These are phyloP conservation scores for Nomada goodeniana DNA, from an alignment of 2,888 invertebrate genomes.

Conservation along the genomic window DNA sequence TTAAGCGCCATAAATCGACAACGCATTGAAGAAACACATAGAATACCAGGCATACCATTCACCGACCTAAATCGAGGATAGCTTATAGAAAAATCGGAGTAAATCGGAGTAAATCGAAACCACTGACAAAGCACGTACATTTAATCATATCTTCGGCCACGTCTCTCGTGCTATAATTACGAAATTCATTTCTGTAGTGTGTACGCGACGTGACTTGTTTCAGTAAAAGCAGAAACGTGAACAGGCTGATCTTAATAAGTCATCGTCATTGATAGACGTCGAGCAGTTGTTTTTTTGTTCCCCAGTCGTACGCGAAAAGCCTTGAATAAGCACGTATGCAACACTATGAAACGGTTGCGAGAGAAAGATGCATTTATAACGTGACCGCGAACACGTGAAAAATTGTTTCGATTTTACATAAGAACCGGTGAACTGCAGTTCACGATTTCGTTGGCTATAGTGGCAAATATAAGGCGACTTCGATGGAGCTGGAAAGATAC, in stretches of 20 bases:
- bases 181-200: conserved; percentile 30
- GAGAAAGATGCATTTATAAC: background rate
- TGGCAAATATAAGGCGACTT: background rate
- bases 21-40: background rate
- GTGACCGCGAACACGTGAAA: background rate
- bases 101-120: conserved; percentile 9
- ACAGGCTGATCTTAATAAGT: conserved; percentile 24
- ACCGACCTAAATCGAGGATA: too few species aligned
- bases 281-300: background rate
- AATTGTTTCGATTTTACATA: background rate
- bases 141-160: conserved; percentile 53
- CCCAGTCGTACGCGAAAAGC: background rate
- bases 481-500: background rate
- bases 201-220: conserved; percentile 38
- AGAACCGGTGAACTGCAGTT: background rate
- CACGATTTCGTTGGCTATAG: background rate
- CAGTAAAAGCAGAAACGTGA: conserved; percentile 26
- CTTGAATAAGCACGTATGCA: background rate
- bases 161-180: conserved; percentile 55
- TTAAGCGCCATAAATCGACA: conserved; percentile 10
- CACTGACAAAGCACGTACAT: conserved; percentile 31
- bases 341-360: background rate
- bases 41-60: background rate
- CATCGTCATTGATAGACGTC: conserved; percentile 6
- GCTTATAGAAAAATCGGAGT: conserved; percentile 8